phyloP scores from a whole-genome alignment of 2,888 invertebrate genomes.

The Andrena dorsata region DNA sequence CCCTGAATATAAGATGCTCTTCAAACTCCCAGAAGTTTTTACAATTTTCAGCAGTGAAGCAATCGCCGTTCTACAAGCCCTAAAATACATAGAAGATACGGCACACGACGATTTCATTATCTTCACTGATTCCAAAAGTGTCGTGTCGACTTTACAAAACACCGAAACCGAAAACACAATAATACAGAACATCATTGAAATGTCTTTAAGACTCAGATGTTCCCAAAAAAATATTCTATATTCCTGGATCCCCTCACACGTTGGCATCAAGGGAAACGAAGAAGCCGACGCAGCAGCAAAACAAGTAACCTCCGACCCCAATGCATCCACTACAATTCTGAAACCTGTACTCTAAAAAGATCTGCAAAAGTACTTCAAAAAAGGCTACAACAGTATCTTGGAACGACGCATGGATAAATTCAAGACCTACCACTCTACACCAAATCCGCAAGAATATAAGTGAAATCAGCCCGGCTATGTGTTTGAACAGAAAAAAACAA shows the following conservation, averaged over 20 bases:
- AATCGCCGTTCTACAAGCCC: not conserved
- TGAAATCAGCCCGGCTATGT: no score
- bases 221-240: not conserved
- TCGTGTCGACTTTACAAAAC: not conserved
- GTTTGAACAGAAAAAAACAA: no score
- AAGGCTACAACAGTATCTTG: no score
- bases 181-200: conserved; percentile 5
- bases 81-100: not conserved
- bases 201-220: not conserved
- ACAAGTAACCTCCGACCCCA: not conserved
- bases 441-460: no score
- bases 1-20: not conserved
- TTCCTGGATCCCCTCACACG: conserved; percentile 6
- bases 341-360: no score
- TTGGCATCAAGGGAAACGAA: conserved; percentile 14
- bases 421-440: no score
- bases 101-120: conserved; percentile 5
- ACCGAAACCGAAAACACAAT: conserved; percentile 7
- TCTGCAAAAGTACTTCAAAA: no score
- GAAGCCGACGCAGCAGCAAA: not conserved
- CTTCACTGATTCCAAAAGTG: not conserved
- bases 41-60: conserved; percentile 9
- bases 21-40: not conserved
- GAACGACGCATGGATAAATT: no score
- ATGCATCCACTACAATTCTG: no score